Evolutionary conservation across 1,140 invertebrate species (phyloP), one percentile per base, ranked within the genome.

Genomic region (Pectinophora gossypiella): DNA sequence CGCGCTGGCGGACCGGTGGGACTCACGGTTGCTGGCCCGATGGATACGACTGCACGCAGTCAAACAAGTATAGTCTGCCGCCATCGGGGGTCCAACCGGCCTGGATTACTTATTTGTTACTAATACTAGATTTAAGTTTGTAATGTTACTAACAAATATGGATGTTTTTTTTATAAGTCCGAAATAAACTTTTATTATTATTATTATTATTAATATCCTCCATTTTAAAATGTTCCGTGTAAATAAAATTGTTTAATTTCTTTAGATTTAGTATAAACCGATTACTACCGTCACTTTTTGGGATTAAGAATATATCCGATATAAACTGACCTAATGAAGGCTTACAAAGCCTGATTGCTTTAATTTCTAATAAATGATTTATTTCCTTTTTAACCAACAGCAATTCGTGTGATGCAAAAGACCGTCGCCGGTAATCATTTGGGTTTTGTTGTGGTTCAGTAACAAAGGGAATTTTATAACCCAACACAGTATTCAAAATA

Each of bases 181-280:
- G n/a, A n/a, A n/a, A n/a, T n/a, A n/a, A n/a, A n/a, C n/a, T n/a
- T n/a, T n/a, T n/a, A n/a, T n/a, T n/a, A n/a, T n/a, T n/a, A n/a
- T n/a, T n/a, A n/a, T n/a, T n/a, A n/a, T n/a, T n/a, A n/a, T n/a
- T n/a, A n/a, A n/a, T n/a, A n/a, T 43, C 40, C 19, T 43, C 40
- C 40, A 43, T 43, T 43, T 43, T 43, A 19, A 43, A 43, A 48
- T 62, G 61, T 16, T 18, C 10, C 18, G 40, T 35, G 2, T 19
- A 10, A 19, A 53, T 19, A 42, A 54, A 59, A 21, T 42, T 23
- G 38, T 59, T 59, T 35, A 59, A 42, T 21, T 23, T 15, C 50
- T 54, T 54, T 40, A 59, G 48, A 43, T 59, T 59, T 16, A 59
- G 19, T 32, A 59, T 59, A 42, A 59, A 54, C 21, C 51, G 21